A percentile compares a stretch with the other conserved stretches of the same genome.
Conservation (phyloP, 2,888 invertebrate species). For the Xylota sylvarum region DNA sequence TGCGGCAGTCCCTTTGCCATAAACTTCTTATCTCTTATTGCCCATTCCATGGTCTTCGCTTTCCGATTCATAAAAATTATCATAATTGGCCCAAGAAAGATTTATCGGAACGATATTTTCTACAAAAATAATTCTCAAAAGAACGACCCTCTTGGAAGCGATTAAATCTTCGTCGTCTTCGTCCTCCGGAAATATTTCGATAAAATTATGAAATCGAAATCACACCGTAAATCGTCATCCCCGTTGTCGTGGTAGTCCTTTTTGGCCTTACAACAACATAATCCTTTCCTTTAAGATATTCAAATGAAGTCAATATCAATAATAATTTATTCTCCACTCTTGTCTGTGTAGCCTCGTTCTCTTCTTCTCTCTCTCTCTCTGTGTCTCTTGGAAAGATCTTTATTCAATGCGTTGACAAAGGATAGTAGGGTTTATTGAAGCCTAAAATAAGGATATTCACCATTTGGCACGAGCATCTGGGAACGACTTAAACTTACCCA, state of each 20-base stretch:
- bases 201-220: constrained; percentile 76
- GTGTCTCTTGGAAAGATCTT: constrained; percentile 5
- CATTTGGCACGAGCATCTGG: constrained; percentile 66
- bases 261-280: constrained; percentile 35
- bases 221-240: constrained; percentile 50
- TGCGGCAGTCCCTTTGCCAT: constrained; percentile 36
- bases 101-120: constrained; percentile 60
- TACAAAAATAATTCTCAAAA: constrained; percentile 45
- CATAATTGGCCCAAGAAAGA: constrained; percentile 70
- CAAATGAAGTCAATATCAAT: constrained; percentile 76
- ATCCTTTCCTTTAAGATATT: constrained; percentile 69
- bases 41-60: background rate
- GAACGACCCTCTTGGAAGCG: constrained; percentile 24
- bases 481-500: constrained; percentile 66
- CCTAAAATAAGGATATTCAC: constrained; percentile 68
- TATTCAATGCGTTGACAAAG: constrained; percentile 39
- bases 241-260: background rate
- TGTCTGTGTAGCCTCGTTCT: constrained; percentile 15
- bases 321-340: constrained; percentile 66
- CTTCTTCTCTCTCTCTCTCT: background rate
- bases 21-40: constrained; percentile 58
- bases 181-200: constrained; percentile 50
- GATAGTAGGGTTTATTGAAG: constrained; percentile 51
- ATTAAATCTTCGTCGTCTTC: constrained; percentile 34
- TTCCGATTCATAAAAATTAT: constrained; percentile 61